These are phyloP conservation scores for Electrophaes corylata DNA, from an alignment of 2,888 invertebrate species.

Conservation along the genomic window DNA sequence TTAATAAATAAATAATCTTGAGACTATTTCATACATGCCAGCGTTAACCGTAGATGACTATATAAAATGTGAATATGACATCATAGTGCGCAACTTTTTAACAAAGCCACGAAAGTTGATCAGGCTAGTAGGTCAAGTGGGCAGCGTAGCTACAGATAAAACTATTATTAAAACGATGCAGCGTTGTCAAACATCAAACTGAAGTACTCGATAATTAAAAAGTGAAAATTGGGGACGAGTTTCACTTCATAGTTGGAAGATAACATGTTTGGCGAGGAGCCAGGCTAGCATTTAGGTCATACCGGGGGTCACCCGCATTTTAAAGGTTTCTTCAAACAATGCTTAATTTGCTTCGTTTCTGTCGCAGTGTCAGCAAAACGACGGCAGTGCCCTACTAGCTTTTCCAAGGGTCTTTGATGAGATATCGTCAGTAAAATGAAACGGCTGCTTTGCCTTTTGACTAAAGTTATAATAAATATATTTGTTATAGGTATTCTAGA, in stretches of 20 bases:
- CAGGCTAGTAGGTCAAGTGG: constrained; percentile 46
- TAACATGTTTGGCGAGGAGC: constrained; percentile 71
- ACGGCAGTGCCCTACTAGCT: not conserved
- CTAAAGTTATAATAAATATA: no score
- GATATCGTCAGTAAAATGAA: not conserved
- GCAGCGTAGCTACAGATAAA: constrained; percentile 35
- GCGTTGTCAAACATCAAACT: constrained; percentile 61
- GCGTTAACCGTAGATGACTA: not conserved
- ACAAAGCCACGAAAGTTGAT: constrained; percentile 36
- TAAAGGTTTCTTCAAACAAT: constrained; percentile 38
- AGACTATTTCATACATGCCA: no score
- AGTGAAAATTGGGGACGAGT: constrained; percentile 72
- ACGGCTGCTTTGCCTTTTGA: not conserved
- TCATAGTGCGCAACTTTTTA: constrained; percentile 28
- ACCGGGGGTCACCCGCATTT: constrained; percentile 54
- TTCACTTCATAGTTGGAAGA: constrained; percentile 64
- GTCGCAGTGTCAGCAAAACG: constrained; percentile 22
- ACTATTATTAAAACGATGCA: constrained; percentile 46
- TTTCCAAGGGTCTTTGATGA: not conserved
- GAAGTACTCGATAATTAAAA: constrained; percentile 76
- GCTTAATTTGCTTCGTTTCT: constrained; percentile 30
- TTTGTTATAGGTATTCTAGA: no score
- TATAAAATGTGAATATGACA: constrained; percentile 20
- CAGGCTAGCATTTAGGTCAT: constrained; percentile 74
- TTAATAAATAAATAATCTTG: no score